phyloP scores from a whole-genome alignment of 2,797 vertebrate species.

The Rhincodon typus region DNA sequence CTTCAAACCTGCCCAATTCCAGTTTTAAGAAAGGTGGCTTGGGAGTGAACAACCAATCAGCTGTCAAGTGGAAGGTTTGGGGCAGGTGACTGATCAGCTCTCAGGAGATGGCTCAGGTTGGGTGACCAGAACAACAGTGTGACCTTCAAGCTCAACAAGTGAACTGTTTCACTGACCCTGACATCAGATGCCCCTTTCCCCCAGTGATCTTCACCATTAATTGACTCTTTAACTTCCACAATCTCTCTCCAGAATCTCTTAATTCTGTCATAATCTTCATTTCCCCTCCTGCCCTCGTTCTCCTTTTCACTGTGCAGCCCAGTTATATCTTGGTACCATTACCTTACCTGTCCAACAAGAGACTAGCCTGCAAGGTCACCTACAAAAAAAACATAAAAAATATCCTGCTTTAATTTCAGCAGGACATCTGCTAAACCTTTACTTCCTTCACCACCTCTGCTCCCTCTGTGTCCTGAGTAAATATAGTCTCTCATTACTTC shows the following conservation, averaged over 20 bases:
- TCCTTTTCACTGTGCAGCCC: no score
- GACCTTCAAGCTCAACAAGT: background rate
- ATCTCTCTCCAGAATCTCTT: background rate
- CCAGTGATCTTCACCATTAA: background rate
- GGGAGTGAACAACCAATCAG: background rate
- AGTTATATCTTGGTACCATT: no score
- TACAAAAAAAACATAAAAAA: no score
- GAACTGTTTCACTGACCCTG: background rate
- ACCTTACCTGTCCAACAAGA: no score
- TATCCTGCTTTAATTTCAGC: background rate
- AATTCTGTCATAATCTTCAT: background rate
- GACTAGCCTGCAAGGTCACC: no score
- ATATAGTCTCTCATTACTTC: background rate
- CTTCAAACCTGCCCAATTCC: background rate
- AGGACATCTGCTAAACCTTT: background rate
- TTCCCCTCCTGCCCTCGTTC: no score
- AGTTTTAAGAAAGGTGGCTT: no score
- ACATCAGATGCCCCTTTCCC: background rate
- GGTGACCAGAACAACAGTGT: background rate
- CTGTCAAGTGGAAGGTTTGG: background rate
- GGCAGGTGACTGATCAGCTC: no score
- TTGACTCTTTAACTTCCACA: background rate
- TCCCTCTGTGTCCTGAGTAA: background rate
- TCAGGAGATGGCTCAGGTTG: background rate
- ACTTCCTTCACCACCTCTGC: background rate